These are phyloP conservation scores for Amblyjoppa fuscipennis DNA, from an alignment of 2,888 invertebrate genomes.

Conservation along the genomic window DNA sequence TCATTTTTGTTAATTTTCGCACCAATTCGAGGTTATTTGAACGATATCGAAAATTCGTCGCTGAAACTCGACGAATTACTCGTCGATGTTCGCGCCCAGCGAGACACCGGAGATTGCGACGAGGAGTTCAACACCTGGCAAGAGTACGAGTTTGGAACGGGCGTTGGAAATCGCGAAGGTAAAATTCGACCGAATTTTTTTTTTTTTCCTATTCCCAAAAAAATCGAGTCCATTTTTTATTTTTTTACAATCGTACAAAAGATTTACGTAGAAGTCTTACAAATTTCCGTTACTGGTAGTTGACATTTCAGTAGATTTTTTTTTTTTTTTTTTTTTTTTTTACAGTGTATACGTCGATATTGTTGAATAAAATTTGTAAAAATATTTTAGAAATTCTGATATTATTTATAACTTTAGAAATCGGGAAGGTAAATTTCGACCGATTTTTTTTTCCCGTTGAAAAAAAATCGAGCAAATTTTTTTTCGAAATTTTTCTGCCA, in stretches of 20 bases:
- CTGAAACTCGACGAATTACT: constrained; percentile 61
- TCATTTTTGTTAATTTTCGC: constrained; percentile 31
- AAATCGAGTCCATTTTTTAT: neutral
- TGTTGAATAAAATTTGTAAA: too few species aligned
- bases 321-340: neutral
- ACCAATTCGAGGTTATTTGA: constrained; percentile 41
- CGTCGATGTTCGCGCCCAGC: constrained; percentile 33
- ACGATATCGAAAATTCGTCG: constrained; percentile 52
- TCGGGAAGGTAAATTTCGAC: too few species aligned
- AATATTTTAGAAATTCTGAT: too few species aligned
- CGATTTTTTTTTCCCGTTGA: too few species aligned
- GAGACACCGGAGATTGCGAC: constrained; percentile 58
- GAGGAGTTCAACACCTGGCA: constrained; percentile 77
- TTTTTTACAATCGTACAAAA: too few species aligned
- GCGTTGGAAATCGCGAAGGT: constrained; percentile 85
- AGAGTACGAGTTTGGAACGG: constrained; percentile 81
- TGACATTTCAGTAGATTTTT: neutral
- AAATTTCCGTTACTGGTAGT: too few species aligned
- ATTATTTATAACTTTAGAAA: too few species aligned
- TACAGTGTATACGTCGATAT: too few species aligned
- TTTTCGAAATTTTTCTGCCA: too few species aligned
- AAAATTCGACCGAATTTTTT: constrained; percentile 62
- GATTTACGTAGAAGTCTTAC: too few species aligned
- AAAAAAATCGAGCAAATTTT: too few species aligned
- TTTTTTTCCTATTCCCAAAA: neutral